phyloP scores from a whole-genome alignment of 1,140 invertebrate species.

The Drosophila burlai region DNA sequence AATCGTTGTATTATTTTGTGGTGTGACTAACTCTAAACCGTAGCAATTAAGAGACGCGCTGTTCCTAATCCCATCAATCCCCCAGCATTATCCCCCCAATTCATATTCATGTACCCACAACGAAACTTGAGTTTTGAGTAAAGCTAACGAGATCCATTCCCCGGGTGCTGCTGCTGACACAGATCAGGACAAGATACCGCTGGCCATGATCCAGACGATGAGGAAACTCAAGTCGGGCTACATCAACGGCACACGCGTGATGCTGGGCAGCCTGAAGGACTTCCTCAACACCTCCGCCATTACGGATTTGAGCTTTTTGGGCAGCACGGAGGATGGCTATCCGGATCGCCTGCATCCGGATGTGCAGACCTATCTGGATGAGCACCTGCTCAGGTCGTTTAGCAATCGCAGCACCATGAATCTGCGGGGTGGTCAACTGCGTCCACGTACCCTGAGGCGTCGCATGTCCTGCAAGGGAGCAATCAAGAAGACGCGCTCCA shows the following conservation, averaged over 20 bases:
- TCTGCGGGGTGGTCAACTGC: constrained; percentile 86
- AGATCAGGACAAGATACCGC: constrained; percentile 95
- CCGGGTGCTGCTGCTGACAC: constrained; percentile 62
- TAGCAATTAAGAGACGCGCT: constrained; percentile 45
- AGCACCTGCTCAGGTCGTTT: constrained; percentile 93
- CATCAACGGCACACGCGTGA: constrained; percentile 98
- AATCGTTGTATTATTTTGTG: constrained; percentile 61
- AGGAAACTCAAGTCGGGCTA: constrained; percentile 99
- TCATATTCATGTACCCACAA: constrained; percentile 1
- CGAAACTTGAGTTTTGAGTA: background rate
- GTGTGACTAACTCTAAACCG: constrained; percentile 57
- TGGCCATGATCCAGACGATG: constrained; percentile 98
- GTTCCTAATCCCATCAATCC: constrained; percentile 22
- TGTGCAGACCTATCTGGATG: constrained; percentile 95
- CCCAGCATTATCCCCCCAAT: constrained; percentile 15
- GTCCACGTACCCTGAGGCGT: constrained; percentile 87
- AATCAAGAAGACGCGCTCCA: constrained; percentile 94
- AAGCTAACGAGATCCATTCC: constrained; percentile 4
- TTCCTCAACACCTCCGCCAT: constrained; percentile 98
- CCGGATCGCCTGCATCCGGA: constrained; percentile 93
- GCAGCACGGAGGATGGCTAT: constrained; percentile 95
- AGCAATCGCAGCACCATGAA: constrained; percentile 90
- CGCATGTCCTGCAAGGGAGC: constrained; percentile 94
- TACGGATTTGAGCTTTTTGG: constrained; percentile 97
- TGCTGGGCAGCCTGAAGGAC: constrained; percentile 95